Percentiles rank a stretch among this genome's conserved stretches.
These are phyloP conservation scores for Watsonalla cultraria DNA, from an alignment of 2,888 invertebrate species.

Conservation along the genomic window DNA sequence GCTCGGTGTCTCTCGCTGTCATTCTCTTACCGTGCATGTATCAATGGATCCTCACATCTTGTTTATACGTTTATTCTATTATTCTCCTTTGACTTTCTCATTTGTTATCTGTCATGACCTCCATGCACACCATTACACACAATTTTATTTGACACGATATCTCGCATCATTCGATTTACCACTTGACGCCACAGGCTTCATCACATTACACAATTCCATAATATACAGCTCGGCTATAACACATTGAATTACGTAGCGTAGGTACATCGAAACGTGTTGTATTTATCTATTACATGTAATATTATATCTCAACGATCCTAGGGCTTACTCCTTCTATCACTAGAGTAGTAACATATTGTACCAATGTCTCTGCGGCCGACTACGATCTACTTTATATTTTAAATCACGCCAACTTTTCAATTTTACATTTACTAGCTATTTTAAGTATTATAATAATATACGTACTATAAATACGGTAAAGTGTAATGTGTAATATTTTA, in stretches of 20 bases:
- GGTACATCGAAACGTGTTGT: constrained; percentile 38
- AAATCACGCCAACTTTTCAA: constrained; percentile 62
- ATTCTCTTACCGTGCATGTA: constrained; percentile 62
- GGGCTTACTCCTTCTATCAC: constrained; percentile 62
- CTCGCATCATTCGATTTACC: constrained; percentile 52
- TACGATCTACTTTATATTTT: constrained; percentile 50
- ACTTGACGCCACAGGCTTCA: constrained; percentile 45
- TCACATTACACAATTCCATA: constrained; percentile 32
- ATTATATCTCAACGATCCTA: constrained; percentile 40
- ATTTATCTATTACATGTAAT: constrained; percentile 36
- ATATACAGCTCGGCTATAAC: constrained; percentile 21
- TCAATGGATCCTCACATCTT: constrained; percentile 41
- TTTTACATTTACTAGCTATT: constrained; percentile 56
- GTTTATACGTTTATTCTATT: constrained; percentile 41
- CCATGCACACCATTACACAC: constrained; percentile 67
- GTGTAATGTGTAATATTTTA: constrained; percentile 29
- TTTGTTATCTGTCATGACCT: constrained; percentile 63
- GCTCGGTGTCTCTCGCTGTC: constrained; percentile 64
- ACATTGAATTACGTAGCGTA: constrained; percentile 22
- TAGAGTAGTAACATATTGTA: constrained; percentile 60
- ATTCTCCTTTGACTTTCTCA: constrained; percentile 56
- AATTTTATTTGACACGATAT: constrained; percentile 43
- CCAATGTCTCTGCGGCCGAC: constrained; percentile 39
- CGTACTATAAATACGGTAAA: constrained; percentile 34
- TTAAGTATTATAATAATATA: constrained; percentile 49